Evolutionary conservation across 2,797 vertebrate species (phyloP).

Genomic region (Cuculus canorus): DNA sequence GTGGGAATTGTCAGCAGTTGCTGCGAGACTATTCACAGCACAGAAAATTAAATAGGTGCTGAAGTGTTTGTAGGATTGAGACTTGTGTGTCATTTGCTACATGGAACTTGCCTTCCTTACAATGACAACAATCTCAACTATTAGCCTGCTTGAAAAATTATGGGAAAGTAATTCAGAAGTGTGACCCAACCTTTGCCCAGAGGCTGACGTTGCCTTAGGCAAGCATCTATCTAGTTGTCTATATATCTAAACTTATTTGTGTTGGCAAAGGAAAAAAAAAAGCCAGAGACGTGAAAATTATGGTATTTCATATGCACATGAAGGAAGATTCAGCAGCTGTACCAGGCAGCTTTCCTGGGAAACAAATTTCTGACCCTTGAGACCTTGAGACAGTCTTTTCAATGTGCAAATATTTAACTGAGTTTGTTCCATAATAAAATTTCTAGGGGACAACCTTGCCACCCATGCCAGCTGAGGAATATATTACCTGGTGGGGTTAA

Average conservation of each 20-base stretch:
- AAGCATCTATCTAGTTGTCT: slow-evolving; percentile 1
- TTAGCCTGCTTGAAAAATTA: slow-evolving; percentile 32
- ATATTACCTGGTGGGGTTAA: slow-evolving; percentile 77
- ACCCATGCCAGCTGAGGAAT: slow-evolving; percentile 68
- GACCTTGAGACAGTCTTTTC: slow-evolving; percentile 73
- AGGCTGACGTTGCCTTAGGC: slow-evolving; percentile 15
- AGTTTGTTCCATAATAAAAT: slow-evolving; percentile 77
- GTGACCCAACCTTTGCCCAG: slow-evolving; percentile 36
- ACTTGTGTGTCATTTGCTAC: neutral
- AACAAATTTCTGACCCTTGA: slow-evolving; percentile 46
- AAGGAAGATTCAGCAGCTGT: neutral
- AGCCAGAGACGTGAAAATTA: neutral
- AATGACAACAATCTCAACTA: neutral
- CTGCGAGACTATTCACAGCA: neutral
- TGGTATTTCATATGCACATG: neutral
- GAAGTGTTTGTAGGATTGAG: neutral
- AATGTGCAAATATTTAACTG: slow-evolving; percentile 76
- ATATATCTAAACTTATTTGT: slow-evolving; percentile 4
- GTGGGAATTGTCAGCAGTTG: neutral
- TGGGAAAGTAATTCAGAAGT: slow-evolving; percentile 1
- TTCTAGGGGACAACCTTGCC: slow-evolving; percentile 75
- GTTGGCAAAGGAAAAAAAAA: neutral
- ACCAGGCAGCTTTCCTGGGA: neutral
- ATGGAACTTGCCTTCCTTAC: neutral
- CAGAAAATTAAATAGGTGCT: slow-evolving; percentile 20